Evolutionary conservation across 2,888 invertebrate species (phyloP).

Genomic region (Pristionchus arcanus): DNA sequence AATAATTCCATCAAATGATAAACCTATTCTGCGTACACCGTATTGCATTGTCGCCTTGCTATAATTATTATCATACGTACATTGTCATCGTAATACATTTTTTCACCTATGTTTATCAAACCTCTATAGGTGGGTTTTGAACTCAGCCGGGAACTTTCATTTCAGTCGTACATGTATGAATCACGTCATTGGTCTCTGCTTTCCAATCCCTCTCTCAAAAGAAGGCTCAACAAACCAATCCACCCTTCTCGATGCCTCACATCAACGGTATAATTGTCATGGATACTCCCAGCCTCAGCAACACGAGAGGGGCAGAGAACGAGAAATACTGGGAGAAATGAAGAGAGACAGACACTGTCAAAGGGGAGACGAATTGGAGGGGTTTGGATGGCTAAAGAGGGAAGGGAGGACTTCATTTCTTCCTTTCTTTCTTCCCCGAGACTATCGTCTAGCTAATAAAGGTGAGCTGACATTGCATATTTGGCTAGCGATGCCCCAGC

Average conservation of each 20-base stretch:
- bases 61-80: no score
- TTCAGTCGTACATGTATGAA: no score
- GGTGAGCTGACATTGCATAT: background rate
- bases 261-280: background rate
- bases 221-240: background rate
- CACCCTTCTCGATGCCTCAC: background rate
- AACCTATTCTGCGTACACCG: background rate
- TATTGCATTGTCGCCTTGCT: no score
- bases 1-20: background rate
- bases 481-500: background rate
- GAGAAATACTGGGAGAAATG: background rate
- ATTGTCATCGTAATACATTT: no score
- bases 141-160: no score
- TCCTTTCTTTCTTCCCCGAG: background rate
- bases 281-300: background rate
- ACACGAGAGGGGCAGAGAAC: background rate
- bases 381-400: background rate
- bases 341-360: background rate
- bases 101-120: no score
- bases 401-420: background rate
- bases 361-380: constrained; percentile 1
- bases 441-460: background rate
- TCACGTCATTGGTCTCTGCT: no score
- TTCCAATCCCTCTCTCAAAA: background rate
- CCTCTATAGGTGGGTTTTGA: no score